Conservation (phyloP, 2,797 vertebrate species). For the Rhadinocentrus ornatus region DNA sequence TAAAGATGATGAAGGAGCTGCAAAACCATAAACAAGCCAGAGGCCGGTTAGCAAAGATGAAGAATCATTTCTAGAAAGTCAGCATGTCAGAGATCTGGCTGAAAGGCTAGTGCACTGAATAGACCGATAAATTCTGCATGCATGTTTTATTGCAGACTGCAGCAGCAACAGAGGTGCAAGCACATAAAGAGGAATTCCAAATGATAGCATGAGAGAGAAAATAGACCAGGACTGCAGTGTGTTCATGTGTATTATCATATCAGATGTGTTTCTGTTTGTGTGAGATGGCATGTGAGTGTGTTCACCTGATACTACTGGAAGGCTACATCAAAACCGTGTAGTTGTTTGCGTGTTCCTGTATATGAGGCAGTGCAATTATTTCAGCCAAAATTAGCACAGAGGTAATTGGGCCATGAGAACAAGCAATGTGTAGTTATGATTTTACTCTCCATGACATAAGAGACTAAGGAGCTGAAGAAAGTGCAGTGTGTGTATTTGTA, state of each 20-base stretch:
- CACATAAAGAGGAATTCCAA: conserved; percentile 70
- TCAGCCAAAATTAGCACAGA: conserved; percentile 55
- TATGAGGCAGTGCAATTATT: conserved; percentile 41
- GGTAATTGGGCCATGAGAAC: conserved; percentile 59
- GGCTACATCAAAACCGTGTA: conserved; percentile 4
- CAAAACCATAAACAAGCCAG: conserved; percentile 39
- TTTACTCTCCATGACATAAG: conserved; percentile 60
- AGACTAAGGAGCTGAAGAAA: conserved; percentile 44
- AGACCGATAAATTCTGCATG: conserved; percentile 54
- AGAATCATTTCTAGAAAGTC: conserved; percentile 33
- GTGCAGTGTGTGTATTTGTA: conserved; percentile 15
- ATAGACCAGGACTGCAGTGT: conserved; percentile 29
- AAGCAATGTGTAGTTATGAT: conserved; percentile 42
- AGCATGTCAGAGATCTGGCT: conserved; percentile 21
- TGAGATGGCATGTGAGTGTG: conserved; percentile 7
- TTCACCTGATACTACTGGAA: conserved; percentile 16
- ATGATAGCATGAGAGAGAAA: conserved; percentile 59
- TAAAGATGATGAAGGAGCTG: not conserved
- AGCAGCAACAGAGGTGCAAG: conserved; percentile 55
- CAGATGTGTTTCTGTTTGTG: conserved; percentile 19
- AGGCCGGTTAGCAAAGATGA: conserved; percentile 34
- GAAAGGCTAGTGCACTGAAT: conserved; percentile 37
- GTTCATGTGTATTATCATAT: conserved; percentile 6
- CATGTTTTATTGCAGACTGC: conserved; percentile 71
- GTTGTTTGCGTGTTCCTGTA: conserved; percentile 25